Conservation (phyloP, 2,113 vertebrate species). For the Ciconia stormi region DNA sequence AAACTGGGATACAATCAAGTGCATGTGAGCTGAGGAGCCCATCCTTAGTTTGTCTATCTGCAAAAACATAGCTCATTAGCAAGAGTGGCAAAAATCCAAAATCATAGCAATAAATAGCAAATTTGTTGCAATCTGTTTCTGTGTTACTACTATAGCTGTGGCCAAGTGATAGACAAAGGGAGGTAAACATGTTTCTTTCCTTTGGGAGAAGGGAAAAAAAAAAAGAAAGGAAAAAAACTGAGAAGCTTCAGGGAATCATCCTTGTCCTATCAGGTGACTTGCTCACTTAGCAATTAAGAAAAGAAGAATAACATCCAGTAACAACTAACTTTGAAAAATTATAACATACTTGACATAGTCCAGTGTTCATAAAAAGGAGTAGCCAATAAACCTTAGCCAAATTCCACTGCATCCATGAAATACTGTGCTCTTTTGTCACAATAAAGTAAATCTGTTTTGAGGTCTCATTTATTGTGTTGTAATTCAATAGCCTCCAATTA, state of each 20-base stretch:
- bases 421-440: background rate
- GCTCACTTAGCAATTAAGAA: background rate
- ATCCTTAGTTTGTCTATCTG: background rate
- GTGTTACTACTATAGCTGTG: slow-evolving; percentile 25
- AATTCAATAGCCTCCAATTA: slow-evolving; percentile 21
- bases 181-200: slow-evolving; percentile 19
- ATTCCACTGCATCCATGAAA: background rate
- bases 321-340: background rate
- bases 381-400: background rate
- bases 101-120: slow-evolving; percentile 45
- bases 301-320: background rate
- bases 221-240: background rate
- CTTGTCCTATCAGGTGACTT: background rate
- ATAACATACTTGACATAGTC: background rate
- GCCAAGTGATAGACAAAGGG: slow-evolving; percentile 47
- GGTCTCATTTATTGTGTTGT: background rate
- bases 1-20: background rate
- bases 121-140: slow-evolving; percentile 53
- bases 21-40: background rate
- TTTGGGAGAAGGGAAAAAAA: background rate
- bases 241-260: background rate
- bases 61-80: slow-evolving; percentile 10
- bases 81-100: slow-evolving; percentile 39
- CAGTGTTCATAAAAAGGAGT: background rate
- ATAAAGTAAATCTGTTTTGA: slow-evolving; percentile 14